Conservation (phyloP, 2,113 vertebrate species). For the Emydocephalus ijimae region DNA sequence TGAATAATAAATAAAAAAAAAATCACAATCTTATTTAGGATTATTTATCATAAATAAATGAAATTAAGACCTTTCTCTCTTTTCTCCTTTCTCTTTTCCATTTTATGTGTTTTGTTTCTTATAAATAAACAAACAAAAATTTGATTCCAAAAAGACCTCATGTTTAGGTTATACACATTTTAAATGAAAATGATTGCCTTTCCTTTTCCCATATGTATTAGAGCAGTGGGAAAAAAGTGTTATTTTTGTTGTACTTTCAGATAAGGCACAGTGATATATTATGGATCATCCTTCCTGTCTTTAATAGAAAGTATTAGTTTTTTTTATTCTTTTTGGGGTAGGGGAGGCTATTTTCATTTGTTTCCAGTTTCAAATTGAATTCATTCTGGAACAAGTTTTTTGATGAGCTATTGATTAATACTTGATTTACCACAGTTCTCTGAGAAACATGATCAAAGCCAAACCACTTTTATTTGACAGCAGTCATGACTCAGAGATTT, state of each 20-base stretch:
- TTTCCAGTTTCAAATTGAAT: background rate
- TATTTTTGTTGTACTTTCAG: background rate
- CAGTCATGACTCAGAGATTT: background rate
- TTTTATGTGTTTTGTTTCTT: background rate
- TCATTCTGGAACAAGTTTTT: background rate
- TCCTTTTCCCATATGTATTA: background rate
- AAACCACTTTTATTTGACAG: background rate
- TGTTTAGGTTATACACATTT: background rate
- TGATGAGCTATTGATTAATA: constrained; percentile 14
- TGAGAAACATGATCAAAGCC: background rate
- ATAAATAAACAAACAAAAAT: background rate
- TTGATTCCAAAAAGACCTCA: background rate
- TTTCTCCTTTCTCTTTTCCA: background rate
- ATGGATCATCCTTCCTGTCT: background rate
- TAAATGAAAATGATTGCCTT: too few relatives aligned
- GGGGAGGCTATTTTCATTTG: background rate
- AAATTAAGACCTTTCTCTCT: background rate
- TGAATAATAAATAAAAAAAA: background rate
- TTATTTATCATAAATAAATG: background rate
- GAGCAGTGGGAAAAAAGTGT: background rate
- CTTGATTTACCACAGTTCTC: constrained; percentile 6
- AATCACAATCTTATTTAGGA: background rate
- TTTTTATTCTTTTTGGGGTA: background rate
- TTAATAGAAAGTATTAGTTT: background rate
- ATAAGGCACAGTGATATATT: background rate